Evolutionary conservation across 2,797 vertebrate genomes (phyloP), one percentile per base, ranked within the genome.

Genomic region (Falco novaeseelandiae): DNA sequence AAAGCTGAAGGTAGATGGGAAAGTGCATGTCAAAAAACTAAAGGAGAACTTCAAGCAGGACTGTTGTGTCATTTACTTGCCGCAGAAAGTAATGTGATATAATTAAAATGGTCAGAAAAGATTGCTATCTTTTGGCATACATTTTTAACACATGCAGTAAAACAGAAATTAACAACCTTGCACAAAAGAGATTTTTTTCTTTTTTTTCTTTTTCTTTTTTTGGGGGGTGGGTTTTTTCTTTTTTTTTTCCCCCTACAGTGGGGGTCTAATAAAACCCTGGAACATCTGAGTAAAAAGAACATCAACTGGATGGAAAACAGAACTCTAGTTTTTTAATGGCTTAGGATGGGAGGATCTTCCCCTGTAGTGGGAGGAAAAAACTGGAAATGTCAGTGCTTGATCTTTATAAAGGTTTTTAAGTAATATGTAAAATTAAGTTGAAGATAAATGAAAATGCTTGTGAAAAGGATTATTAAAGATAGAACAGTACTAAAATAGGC

Each of bases 81-180:
- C 29, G 27, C 69, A 96, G 85, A 93, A 92, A 81, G 67, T 29
- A 95, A 92, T 88, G 81, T 51, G 46, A 82, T 80, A 38, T 87
- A 94, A 97, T 95, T 96, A 90, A 97, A 97, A 95, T 87, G 74
- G 71, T 71, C 70, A 91, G 78, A 85, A 87, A 89, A 96, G 98
- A 98, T 97, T 90, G 82, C 57, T 89, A 97, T 98, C 97, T 97
- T 93, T 97, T 97, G 97, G 97, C 97, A 87, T 88, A 46, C 52
- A 91, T 94, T 90, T 87, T 96, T 88, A 97, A 97, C 79, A 94
- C 77, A 89, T 7, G 57, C 61, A 83, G 85, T 97, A 97, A 98
- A 97, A 94, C 9, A 96, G 61, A 93, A 96, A 92, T 91, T 66
- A 96, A 80, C 84, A 89, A 55, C 51, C 36, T 92, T 42, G 54